Conservation (phyloP, 2,888 invertebrate genomes). For the Selenia dentaria region DNA sequence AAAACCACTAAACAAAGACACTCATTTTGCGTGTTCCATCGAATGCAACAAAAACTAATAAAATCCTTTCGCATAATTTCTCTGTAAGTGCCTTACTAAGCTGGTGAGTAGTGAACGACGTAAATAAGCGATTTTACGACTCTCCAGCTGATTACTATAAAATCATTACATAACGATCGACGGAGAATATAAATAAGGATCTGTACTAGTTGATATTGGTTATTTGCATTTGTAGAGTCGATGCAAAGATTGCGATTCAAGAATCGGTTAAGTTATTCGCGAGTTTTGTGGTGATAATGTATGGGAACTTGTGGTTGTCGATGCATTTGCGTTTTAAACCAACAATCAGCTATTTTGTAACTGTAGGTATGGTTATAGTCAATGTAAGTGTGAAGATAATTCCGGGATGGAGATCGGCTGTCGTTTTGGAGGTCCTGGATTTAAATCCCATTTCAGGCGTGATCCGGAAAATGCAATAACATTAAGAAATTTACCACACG, state of each 20-base stretch:
- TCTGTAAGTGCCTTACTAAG: constrained; percentile 1
- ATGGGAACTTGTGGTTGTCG: too few species aligned
- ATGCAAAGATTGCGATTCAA: constrained; percentile 11
- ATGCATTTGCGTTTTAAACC: too few species aligned
- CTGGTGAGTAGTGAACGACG: constrained; percentile 10
- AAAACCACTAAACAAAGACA: neutral
- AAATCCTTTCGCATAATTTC: constrained; percentile 1
- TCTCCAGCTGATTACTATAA: constrained; percentile 24
- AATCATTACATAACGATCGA: constrained; percentile 15
- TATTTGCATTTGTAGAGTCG: constrained; percentile 19
- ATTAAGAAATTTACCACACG: too few species aligned
- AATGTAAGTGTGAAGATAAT: too few species aligned
- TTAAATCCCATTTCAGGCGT: too few species aligned
- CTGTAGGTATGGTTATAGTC: too few species aligned
- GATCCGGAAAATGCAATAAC: too few species aligned
- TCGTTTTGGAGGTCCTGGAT: too few species aligned
- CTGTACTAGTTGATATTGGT: constrained; percentile 8
- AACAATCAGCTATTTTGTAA: too few species aligned
- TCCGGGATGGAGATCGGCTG: too few species aligned
- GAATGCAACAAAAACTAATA: constrained; percentile 1
- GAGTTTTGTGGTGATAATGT: neutral
- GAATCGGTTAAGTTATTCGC: constrained; percentile 1
- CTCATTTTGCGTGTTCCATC: neutral
- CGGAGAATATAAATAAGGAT: constrained; percentile 16
- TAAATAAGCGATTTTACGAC: constrained; percentile 33